Evolutionary conservation across 2,797 vertebrate genomes (phyloP).

Genomic region (Phoeniculus purpureus): DNA sequence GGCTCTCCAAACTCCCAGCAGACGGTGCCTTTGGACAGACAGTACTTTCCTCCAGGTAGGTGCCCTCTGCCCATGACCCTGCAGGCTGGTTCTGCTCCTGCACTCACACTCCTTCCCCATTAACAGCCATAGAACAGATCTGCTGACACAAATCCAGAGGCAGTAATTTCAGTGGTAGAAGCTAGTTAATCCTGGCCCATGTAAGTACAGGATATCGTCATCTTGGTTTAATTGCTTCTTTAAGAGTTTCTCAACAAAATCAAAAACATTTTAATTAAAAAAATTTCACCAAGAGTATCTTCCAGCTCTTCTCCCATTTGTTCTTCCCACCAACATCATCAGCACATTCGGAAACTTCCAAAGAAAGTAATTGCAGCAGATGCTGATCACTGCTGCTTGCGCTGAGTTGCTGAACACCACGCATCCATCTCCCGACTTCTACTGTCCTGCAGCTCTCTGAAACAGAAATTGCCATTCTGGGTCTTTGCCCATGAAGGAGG

Average conservation of each 20-base stretch:
- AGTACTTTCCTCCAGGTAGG: neutral
- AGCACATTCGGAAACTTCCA: slow-evolving; percentile 30
- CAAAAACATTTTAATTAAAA: slow-evolving; percentile 68
- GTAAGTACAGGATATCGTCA: slow-evolving; percentile 15
- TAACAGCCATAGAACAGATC: neutral
- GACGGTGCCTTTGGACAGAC: neutral
- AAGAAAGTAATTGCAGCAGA: slow-evolving; percentile 61
- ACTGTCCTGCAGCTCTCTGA: neutral
- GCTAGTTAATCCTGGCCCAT: slow-evolving; percentile 13
- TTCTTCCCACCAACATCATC: slow-evolving; percentile 50
- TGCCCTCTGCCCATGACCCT: neutral
- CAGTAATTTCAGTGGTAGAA: slow-evolving; percentile 18
- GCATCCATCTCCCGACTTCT: neutral
- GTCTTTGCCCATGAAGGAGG: neutral
- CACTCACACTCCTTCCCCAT: neutral
- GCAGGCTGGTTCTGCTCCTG: neutral
- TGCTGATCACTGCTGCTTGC: slow-evolving; percentile 14
- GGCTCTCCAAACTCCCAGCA: neutral
- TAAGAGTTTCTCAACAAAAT: slow-evolving; percentile 9
- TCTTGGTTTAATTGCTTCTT: slow-evolving; percentile 52
- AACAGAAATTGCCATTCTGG: neutral
- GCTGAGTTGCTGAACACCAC: neutral
- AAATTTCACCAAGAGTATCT: slow-evolving; percentile 46
- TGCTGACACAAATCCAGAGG: slow-evolving; percentile 40
- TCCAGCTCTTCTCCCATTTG: slow-evolving; percentile 47